A percentile compares a stretch with the other conserved stretches of the same genome.
phyloP scores from a whole-genome alignment of 92 coral and sea anemone genomes.

The Zoanthus sansibaricus region DNA sequence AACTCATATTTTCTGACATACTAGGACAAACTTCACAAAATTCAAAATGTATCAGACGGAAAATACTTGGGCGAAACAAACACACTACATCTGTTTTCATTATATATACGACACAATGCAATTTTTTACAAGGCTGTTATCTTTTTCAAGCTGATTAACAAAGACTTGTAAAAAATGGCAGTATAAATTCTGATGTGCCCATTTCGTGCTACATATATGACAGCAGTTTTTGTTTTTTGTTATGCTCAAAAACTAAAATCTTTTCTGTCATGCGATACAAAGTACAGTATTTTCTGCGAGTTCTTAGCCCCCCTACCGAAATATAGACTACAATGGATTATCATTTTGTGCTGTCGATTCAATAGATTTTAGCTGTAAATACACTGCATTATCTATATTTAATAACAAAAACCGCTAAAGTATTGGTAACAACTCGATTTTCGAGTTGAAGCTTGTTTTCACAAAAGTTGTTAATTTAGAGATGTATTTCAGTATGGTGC shows the following conservation, averaged over 20 bases:
- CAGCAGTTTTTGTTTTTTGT: not conserved
- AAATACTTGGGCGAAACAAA: not conserved
- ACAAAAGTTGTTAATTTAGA: not conserved
- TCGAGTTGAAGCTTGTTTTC: not conserved
- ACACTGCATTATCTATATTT: not conserved
- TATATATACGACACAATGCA: not conserved
- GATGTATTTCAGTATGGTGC: not conserved
- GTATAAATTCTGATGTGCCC: not conserved
- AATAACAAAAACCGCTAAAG: not conserved
- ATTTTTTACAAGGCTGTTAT: not conserved
- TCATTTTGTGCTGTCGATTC: not conserved
- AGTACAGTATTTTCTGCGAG: not conserved
- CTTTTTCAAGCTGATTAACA: not conserved
- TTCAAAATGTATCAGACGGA: not conserved
- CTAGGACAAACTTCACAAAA: conserved; percentile 8
- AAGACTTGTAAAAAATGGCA: not conserved
- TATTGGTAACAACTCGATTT: not conserved
- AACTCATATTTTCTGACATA: not conserved
- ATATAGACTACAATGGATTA: not conserved
- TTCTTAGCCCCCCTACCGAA: not conserved
- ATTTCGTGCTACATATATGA: not conserved
- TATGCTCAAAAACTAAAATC: not conserved
- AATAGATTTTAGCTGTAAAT: not conserved
- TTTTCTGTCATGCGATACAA: not conserved
- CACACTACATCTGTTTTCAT: not conserved